Base-by-base conservation (phyloP, 2,888 invertebrate species). In the Drosophila robusta region DNA sequence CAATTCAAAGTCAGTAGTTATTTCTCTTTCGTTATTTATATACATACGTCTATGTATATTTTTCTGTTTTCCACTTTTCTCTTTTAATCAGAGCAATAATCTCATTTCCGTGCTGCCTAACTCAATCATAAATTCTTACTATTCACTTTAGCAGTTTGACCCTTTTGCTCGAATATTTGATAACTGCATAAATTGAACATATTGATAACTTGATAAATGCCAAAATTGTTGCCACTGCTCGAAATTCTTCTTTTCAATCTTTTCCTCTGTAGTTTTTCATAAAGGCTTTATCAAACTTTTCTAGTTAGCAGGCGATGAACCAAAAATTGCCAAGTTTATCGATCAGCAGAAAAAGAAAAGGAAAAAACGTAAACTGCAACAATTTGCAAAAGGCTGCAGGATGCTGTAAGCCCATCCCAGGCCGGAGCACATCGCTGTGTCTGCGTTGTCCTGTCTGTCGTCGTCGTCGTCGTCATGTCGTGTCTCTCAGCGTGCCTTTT, bases 251-350 rank as follows among this genome's bases (percentile, higher is more conserved):
- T 18, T 46, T 64, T 66, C 39, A 36, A 50, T 47, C 49, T 14
- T 34, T 64, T 32, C 26, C 22, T 9, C 22, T 12, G 8, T 50
- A 38, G 7, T 63, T 57, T 50, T 29, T 16, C 29, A 38, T 45
- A 44, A 34, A 51, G 62, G 11, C 55, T 56, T 44, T 75, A 54
- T 56, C n/a, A 46, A 66, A 78, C 18, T 78, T 78, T 78, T 77
- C 83, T 66, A 87, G 83, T 84, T 87, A 84, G 71, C 77, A 58
- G 75, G 52, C 75, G 55, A 57, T 58, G 61, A 65, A 63, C 66
- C 70, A 7, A 75, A 80, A 78, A 77, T 79, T 69, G 64, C 65
- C 77, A 82, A 84, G 75, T 78, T 81, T 84, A 87, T 87, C 75
- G 83, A 84, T 75, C 69, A 79, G 55, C 41, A 44, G 49, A 57